Evolutionary conservation across 1,140 invertebrate species (phyloP).

Genomic region (Drosophila nasuta): DNA sequence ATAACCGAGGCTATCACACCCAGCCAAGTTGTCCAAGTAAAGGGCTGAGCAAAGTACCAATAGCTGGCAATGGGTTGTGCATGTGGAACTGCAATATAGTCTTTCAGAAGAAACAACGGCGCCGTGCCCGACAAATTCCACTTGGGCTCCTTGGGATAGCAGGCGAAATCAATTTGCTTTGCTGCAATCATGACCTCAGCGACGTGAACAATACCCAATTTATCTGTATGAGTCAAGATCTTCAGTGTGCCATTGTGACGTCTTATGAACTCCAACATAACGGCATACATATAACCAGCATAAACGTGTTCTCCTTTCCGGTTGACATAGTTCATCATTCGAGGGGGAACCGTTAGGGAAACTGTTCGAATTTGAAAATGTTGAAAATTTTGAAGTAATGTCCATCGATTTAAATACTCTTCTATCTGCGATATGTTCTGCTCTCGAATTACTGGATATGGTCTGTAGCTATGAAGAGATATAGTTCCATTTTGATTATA

Average conservation of each 20-base stretch:
- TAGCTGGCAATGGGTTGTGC: constrained; percentile 54
- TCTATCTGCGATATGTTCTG: constrained; percentile 17
- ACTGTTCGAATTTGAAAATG: constrained; percentile 7
- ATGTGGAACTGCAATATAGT: constrained; percentile 37
- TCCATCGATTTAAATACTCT: constrained; percentile 32
- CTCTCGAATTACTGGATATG: constrained; percentile 45
- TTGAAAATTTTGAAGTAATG: constrained; percentile 20
- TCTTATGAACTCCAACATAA: constrained; percentile 22
- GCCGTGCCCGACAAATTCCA: constrained; percentile 10
- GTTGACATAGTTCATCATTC: constrained; percentile 44
- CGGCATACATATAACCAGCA: constrained; percentile 34
- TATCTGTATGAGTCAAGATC: not conserved
- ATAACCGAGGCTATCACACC: constrained; percentile 18
- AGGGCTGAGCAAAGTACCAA: constrained; percentile 57
- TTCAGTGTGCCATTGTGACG: constrained; percentile 43
- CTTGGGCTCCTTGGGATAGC: constrained; percentile 4
- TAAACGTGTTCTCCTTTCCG: constrained; percentile 1
- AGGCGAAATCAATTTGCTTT: constrained; percentile 41
- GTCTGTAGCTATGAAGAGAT: constrained; percentile 45
- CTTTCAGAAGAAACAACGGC: constrained; percentile 23
- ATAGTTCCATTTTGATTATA: not conserved
- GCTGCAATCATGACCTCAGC: not conserved
- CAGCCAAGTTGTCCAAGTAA: constrained; percentile 50
- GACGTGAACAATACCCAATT: fast-evolving
- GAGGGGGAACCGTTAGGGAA: constrained; percentile 3